Percentiles rank a stretch among this genome's conserved stretches.
These are phyloP conservation scores for Halcyon malimbica DNA, from an alignment of 2,113 vertebrate genomes.

Conservation along the genomic window DNA sequence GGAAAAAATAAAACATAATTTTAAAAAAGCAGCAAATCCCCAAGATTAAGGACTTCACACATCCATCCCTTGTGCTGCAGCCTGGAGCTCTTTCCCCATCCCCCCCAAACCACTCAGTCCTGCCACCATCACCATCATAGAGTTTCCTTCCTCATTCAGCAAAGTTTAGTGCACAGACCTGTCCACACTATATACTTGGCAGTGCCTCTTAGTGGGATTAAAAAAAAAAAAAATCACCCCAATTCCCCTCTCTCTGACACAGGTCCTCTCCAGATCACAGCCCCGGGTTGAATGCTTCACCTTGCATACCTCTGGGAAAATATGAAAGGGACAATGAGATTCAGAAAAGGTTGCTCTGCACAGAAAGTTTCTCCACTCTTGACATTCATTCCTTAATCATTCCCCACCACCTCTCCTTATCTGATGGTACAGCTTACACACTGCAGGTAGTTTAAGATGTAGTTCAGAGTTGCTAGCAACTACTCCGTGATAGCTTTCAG, in stretches of 20 bases:
- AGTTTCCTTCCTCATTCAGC: background rate
- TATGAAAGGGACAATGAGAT: fast-evolving
- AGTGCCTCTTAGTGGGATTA: background rate
- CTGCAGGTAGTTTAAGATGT: background rate
- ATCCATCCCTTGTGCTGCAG: background rate
- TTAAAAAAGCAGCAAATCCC: background rate
- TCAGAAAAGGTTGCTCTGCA: background rate
- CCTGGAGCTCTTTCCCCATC: background rate
- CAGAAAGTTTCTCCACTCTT: background rate
- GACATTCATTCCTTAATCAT: background rate
- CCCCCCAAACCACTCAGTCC: background rate
- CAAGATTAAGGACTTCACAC: slow-evolving; percentile 18
- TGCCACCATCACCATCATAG: background rate
- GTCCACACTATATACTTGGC: fast-evolving
- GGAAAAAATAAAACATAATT: background rate
- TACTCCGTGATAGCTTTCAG: background rate
- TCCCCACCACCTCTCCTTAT: background rate
- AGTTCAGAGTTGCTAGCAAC: background rate
- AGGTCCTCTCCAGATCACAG: background rate
- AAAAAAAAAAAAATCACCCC: background rate
- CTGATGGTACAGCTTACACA: background rate
- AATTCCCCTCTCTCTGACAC: background rate
- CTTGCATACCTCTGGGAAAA: background rate
- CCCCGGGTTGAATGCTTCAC: background rate
- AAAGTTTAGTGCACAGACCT: background rate